Conservation (phyloP, 2,888 invertebrate genomes). For the Chydorus sphaericus region DNA sequence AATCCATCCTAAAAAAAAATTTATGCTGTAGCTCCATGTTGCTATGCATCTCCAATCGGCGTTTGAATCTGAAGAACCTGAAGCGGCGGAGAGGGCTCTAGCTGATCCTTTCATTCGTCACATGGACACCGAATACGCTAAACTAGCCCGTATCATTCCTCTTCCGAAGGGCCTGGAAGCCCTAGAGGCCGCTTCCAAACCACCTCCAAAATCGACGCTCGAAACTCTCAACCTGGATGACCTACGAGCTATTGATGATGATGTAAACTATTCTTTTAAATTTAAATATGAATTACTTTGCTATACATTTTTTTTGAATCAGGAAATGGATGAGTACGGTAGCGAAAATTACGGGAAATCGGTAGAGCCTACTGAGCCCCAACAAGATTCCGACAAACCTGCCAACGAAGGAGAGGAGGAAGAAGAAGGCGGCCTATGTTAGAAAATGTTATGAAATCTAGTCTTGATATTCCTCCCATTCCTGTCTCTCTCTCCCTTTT, state of each 20-base stretch:
- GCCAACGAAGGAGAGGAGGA: too few species aligned
- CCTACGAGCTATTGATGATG: not conserved
- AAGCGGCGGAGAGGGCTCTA: constrained; percentile 52
- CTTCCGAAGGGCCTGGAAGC: constrained; percentile 40
- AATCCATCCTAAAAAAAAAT: not conserved
- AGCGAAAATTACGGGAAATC: too few species aligned
- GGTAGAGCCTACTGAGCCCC: too few species aligned
- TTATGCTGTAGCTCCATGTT: not conserved
- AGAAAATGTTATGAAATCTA: too few species aligned
- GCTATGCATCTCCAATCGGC: constrained; percentile 18
- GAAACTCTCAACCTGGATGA: not conserved
- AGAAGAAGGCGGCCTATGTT: too few species aligned
- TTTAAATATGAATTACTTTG: too few species aligned
- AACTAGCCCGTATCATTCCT: constrained; percentile 49
- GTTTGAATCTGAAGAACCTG: constrained; percentile 75
- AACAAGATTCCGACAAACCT: too few species aligned
- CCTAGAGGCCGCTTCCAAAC: constrained; percentile 46
- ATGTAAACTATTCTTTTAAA: too few species aligned
- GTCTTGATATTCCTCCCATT: too few species aligned
- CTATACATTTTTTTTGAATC: too few species aligned
- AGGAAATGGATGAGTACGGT: too few species aligned
- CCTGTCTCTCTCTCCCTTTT: too few species aligned
- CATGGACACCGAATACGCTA: constrained; percentile 81
- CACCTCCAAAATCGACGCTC: not conserved
- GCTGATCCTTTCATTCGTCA: constrained; percentile 71